Percentiles rank a stretch among this genome's conserved stretches.
Conservation (phyloP, 2,888 invertebrate species). For the Polymixis lichenea region DNA sequence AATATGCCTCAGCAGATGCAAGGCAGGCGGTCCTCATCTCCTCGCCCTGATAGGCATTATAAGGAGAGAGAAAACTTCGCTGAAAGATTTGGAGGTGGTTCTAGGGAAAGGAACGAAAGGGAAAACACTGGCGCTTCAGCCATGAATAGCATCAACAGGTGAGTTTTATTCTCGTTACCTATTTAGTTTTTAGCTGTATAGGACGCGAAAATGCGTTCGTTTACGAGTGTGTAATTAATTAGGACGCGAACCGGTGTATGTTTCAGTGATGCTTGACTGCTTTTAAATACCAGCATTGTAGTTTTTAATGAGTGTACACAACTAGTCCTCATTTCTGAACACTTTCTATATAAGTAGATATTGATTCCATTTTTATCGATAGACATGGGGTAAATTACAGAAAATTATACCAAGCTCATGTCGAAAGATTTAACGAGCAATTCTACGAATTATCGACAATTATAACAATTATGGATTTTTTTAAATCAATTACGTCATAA, state of each 20-base stretch:
- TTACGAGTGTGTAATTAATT: constrained; percentile 15
- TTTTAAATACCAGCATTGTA: neutral
- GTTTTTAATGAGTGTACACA: neutral
- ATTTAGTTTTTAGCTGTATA: constrained; percentile 21
- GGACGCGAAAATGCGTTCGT: constrained; percentile 11
- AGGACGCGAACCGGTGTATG: constrained; percentile 1
- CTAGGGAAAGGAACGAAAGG: constrained; percentile 88
- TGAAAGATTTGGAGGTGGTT: constrained; percentile 85
- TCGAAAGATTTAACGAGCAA: constrained; percentile 41
- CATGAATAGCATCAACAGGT: constrained; percentile 93
- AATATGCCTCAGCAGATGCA: constrained; percentile 88
- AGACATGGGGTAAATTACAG: constrained; percentile 24
- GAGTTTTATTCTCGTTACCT: constrained; percentile 68
- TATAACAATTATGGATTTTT: constrained; percentile 56
- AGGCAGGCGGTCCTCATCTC: constrained; percentile 87
- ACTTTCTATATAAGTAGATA: constrained; percentile 25
- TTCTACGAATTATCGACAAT: constrained; percentile 50
- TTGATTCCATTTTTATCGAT: constrained; percentile 9
- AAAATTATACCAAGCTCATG: constrained; percentile 41
- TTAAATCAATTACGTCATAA: constrained; percentile 64
- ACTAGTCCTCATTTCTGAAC: neutral
- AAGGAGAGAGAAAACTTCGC: constrained; percentile 87
- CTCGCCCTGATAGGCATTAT: constrained; percentile 86
- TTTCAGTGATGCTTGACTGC: constrained; percentile 13
- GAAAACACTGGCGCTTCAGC: constrained; percentile 90